Evolutionary conservation across 2,888 invertebrate species (phyloP).

Genomic region (Parochlus steinenii): DNA sequence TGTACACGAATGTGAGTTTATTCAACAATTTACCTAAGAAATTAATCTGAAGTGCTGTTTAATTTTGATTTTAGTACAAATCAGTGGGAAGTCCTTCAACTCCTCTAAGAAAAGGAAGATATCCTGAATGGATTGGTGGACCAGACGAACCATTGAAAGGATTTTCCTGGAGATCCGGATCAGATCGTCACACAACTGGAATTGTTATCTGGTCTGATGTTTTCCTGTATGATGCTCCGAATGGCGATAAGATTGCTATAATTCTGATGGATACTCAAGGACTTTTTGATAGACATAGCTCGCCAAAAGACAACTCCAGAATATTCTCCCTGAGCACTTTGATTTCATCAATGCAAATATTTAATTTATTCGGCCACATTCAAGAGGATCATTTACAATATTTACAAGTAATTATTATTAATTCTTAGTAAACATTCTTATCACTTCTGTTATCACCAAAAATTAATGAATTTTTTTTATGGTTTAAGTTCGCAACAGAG

Average conservation of each 20-base stretch:
- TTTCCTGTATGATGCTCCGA: slow-evolving; percentile 6
- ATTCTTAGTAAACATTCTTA: no score
- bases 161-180: slow-evolving; percentile 12
- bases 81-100: slow-evolving; percentile 7
- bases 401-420: no score
- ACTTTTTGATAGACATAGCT: slow-evolving; percentile 11
- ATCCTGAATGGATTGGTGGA: slow-evolving; percentile 11
- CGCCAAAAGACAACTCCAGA: slow-evolving; percentile 11
- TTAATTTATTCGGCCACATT: slow-evolving; percentile 9
- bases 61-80: slow-evolving; percentile 6
- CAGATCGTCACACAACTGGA: slow-evolving; percentile 11
- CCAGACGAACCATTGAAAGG: slow-evolving; percentile 8
- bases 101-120: no score
- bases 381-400: slow-evolving; percentile 13
- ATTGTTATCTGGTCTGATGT: slow-evolving; percentile 13
- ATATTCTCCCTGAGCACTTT: slow-evolving; percentile 12
- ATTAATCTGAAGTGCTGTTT: no score
- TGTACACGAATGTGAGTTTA: slow-evolving; percentile 13
- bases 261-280: slow-evolving; percentile 13
- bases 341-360: slow-evolving; percentile 11
- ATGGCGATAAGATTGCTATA: slow-evolving; percentile 11
- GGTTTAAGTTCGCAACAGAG: slow-evolving; percentile 10
- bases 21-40: no score
- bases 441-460: no score
- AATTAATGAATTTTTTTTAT: no score